These are phyloP conservation scores for Porites lutea DNA, from an alignment of 64 coral and sea anemone genomes.

Conservation along the genomic window DNA sequence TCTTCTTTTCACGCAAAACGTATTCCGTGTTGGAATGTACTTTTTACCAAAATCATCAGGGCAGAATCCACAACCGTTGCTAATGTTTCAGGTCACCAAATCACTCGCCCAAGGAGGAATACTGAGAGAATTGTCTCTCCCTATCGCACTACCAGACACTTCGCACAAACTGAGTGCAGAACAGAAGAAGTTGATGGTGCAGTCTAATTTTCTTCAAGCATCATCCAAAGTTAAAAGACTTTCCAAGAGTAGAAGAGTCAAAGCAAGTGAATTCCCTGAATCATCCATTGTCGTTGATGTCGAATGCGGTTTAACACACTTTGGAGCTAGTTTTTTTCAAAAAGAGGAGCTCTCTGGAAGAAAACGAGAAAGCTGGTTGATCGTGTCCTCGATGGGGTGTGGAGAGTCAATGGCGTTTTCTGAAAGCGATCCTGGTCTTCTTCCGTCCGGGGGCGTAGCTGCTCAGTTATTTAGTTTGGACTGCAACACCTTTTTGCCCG, in stretches of 20 bases:
- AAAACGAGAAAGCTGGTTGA: slow-evolving; percentile 20
- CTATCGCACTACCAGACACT: background rate
- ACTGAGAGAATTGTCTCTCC: slow-evolving; percentile 21
- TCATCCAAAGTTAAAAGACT: background rate
- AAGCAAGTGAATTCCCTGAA: background rate
- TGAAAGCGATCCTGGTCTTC: slow-evolving; percentile 25
- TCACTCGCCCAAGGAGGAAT: background rate
- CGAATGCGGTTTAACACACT: background rate
- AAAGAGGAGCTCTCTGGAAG: no score
- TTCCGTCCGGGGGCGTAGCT: slow-evolving; percentile 70
- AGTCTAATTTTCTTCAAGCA: slow-evolving; percentile 75
- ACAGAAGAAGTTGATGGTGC: slow-evolving; percentile 43
- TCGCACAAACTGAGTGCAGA: background rate
- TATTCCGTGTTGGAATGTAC: slow-evolving; percentile 58
- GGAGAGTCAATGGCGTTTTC: slow-evolving; percentile 20
- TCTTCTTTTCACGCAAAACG: slow-evolving; percentile 85
- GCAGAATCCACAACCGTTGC: slow-evolving; percentile 27
- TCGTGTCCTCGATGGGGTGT: slow-evolving; percentile 49
- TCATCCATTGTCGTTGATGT: slow-evolving; percentile 48
- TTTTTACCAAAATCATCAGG: slow-evolving; percentile 7
- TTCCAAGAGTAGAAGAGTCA: background rate
- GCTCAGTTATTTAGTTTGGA: background rate
- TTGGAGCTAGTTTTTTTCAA: background rate
- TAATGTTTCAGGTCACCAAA: slow-evolving; percentile 74
- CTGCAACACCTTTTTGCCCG: background rate